Conservation (phyloP, 35 echinoderm and acorn worm species). For the Eucidaris tribuloides region DNA sequence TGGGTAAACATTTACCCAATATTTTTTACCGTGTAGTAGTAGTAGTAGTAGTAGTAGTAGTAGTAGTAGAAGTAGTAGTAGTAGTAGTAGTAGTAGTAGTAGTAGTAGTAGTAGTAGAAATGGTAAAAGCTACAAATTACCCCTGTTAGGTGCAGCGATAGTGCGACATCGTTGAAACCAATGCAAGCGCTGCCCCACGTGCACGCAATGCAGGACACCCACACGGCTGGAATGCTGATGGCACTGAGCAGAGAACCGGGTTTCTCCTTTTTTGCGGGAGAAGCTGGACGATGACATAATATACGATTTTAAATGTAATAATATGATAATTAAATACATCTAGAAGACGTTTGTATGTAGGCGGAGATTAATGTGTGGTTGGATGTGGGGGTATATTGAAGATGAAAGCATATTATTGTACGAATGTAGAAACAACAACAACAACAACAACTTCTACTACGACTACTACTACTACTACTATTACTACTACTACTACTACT, state of each 20-base stretch:
- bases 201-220: background rate
- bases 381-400: background rate
- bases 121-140: background rate
- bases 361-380: background rate
- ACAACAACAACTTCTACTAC: too few species aligned
- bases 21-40: too few species aligned
- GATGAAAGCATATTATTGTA: background rate
- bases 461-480: too few species aligned
- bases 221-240: background rate
- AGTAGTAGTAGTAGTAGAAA: background rate
- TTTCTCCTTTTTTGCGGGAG: background rate
- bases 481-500: too few species aligned
- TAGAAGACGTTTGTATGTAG: too few species aligned
- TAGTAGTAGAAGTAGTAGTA: background rate
- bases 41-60: background rate
- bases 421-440: background rate
- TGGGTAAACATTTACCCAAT: too few species aligned
- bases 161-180: background rate
- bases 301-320: too few species aligned
- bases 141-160: background rate
- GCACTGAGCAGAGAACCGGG: background rate
- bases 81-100: background rate
- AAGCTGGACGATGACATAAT: too few species aligned
- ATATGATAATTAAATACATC: too few species aligned
- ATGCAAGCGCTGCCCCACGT: background rate